These are phyloP conservation scores for Micronycteris hirsuta DNA, from an alignment of 2,113 vertebrate genomes.

Conservation along the genomic window DNA sequence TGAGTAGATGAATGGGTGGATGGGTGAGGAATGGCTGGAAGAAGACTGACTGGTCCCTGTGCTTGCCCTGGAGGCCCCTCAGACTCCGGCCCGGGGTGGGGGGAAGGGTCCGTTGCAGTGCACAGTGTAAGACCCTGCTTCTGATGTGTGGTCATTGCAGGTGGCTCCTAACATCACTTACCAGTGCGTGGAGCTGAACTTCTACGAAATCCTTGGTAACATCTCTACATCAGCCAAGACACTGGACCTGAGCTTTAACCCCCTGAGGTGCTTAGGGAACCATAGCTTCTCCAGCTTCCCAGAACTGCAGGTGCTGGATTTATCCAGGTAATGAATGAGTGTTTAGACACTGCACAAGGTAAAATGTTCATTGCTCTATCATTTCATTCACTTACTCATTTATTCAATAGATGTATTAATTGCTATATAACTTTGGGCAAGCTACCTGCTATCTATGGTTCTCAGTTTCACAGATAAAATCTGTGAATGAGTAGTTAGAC, in stretches of 20 bases:
- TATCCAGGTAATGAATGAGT: slow-evolving; percentile 79
- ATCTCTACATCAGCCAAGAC: slow-evolving; percentile 73
- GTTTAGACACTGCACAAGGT: background rate
- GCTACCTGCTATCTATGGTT: background rate
- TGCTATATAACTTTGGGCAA: background rate
- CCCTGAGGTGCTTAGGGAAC: slow-evolving; percentile 64
- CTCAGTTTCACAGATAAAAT: background rate
- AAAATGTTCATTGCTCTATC: background rate
- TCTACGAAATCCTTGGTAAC: slow-evolving; percentile 66
- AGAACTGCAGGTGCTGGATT: slow-evolving; percentile 79
- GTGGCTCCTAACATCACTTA: slow-evolving; percentile 72
- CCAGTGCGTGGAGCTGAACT: slow-evolving; percentile 74
- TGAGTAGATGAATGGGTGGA: background rate
- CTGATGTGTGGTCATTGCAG: slow-evolving; percentile 72
- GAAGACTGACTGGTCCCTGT: background rate
- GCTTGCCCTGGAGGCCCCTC: background rate
- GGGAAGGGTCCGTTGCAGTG: background rate
- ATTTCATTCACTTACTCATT: background rate
- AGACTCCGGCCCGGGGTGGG: background rate
- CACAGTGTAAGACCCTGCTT: background rate
- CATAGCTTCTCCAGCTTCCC: slow-evolving; percentile 75
- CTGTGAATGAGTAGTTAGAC: background rate
- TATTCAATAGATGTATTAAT: background rate
- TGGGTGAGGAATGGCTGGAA: background rate
- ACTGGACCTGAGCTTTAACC: slow-evolving; percentile 84